Percentiles rank a stretch among this genome's conserved stretches.
Conservation (phyloP, 2,888 invertebrate genomes). For the Podotricha telesiphe region DNA sequence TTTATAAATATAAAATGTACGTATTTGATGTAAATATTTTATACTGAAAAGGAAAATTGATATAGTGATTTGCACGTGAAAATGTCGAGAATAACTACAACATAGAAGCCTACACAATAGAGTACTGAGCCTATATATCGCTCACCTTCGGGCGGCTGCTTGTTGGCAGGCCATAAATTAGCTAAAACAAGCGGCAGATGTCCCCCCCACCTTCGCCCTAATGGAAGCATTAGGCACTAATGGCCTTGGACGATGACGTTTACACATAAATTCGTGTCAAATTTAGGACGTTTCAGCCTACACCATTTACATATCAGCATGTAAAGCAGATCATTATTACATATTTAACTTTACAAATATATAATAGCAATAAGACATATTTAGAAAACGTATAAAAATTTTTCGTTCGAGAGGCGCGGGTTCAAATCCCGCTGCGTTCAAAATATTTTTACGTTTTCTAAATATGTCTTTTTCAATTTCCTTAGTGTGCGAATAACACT, state of each 20-base stretch:
- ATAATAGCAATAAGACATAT: neutral
- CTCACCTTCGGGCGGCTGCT: conserved; percentile 67
- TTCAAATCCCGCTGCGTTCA: too few species aligned
- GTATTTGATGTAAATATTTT: neutral
- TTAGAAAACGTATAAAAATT: too few species aligned
- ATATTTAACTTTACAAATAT: neutral
- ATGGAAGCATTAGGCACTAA: conserved; percentile 82
- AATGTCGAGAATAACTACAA: conserved; percentile 16
- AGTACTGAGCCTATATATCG: conserved; percentile 40
- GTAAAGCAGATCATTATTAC: neutral
- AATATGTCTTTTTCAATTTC: too few species aligned
- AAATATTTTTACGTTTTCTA: too few species aligned
- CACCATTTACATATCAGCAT: conserved; percentile 34
- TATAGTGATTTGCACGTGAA: neutral
- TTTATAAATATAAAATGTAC: neutral
- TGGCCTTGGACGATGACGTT: conserved; percentile 78
- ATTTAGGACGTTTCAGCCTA: conserved; percentile 64
- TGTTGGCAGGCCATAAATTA: conserved; percentile 77
- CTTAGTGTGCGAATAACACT: too few species aligned
- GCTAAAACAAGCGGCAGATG: conserved; percentile 83
- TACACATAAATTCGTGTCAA: conserved; percentile 81
- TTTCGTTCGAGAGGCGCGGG: too few species aligned
- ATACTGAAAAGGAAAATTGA: neutral
- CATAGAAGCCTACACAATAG: conserved; percentile 26
- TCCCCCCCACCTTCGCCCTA: conserved; percentile 65